Base-by-base conservation (phyloP, 2,797 vertebrate genomes). In the Vireo griseus region DNA sequence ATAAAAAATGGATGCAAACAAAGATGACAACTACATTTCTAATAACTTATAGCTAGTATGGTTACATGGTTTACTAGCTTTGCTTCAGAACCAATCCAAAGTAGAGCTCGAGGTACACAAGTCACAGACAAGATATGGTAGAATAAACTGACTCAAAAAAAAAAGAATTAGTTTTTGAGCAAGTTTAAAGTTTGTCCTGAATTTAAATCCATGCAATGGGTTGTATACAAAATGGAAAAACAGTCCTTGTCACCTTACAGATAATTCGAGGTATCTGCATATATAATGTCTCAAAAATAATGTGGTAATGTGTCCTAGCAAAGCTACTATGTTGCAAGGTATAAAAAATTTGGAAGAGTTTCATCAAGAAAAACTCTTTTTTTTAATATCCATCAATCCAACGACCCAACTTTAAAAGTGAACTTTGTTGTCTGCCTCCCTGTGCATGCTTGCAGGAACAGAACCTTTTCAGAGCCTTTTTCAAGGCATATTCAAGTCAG, bases 1-100 rank as follows among this genome's bases (percentile, higher is more conserved):
- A 97, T 55, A 97, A 97, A 97, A 97, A 97, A 97, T 96, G 94
- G 96, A 97, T 97, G 97, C 95, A 97, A 96, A 97, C 80, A 83
- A 95, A 92, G 87, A 94, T 95, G 95, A 94, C 83, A 83, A 93
- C 77, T 96, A 96, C 33, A 48, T 93, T 94, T 97, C 77, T 91
- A 95, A 37, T 50, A 91, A 77, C 71, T 61, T 77, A 63, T 13
- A 85, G 85, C 65, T 90, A 77, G 68, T 78, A 86, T 48, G 67
- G 82, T 92, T 94, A 95, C 66, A 84, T 35, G 73, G 42, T 71
- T 94, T 87, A 93, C 84, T 88, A 92, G 84, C 78, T 94, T 90
- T 78, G 82, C 73, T 88, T 95, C 47, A 81, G 55, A 92, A 81
- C 40, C 48, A 79, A 87, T 63, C 67, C 50, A 74, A 69, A 93